Conservation (phyloP, 2,113 vertebrate genomes). For the Lampris megalopsis region DNA sequence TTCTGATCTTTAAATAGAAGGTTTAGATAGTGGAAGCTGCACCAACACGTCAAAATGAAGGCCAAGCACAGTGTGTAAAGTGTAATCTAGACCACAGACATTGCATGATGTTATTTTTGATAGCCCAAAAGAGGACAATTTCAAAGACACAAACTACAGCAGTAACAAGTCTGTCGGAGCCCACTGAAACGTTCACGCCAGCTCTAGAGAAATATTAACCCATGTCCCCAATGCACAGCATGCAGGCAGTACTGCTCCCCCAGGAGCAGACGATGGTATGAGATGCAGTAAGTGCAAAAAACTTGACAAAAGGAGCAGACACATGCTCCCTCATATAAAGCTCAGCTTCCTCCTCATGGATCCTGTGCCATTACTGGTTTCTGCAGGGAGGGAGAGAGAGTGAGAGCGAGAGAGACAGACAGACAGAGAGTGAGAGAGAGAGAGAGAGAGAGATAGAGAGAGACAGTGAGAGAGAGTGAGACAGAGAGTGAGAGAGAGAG, state of each 20-base stretch:
- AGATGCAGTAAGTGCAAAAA: background rate
- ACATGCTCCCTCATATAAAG: slow-evolving; percentile 56
- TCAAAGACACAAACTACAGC: background rate
- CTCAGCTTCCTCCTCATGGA: slow-evolving; percentile 66
- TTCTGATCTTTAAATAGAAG: background rate
- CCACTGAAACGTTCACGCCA: background rate
- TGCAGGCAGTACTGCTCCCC: background rate
- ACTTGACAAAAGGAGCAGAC: background rate
- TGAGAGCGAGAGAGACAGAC: background rate
- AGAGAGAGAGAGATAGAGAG: background rate
- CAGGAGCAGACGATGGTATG: background rate
- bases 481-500: background rate
- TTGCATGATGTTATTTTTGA: background rate
- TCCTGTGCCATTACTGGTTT: slow-evolving; percentile 69
- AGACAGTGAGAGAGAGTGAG: background rate
- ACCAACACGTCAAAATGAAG: background rate
- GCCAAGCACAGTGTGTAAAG: background rate
- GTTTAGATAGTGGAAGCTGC: background rate
- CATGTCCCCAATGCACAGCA: background rate
- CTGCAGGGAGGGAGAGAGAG: slow-evolving; percentile 55
- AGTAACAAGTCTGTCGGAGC: background rate
- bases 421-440: background rate
- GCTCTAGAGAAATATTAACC: background rate
- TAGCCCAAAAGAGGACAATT: background rate
- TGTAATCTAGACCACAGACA: background rate